Percentiles rank a stretch among this genome's conserved stretches.
These are phyloP conservation scores for Danio rerio DNA, from an alignment of 2,113 vertebrate species.

Conservation along the genomic window DNA sequence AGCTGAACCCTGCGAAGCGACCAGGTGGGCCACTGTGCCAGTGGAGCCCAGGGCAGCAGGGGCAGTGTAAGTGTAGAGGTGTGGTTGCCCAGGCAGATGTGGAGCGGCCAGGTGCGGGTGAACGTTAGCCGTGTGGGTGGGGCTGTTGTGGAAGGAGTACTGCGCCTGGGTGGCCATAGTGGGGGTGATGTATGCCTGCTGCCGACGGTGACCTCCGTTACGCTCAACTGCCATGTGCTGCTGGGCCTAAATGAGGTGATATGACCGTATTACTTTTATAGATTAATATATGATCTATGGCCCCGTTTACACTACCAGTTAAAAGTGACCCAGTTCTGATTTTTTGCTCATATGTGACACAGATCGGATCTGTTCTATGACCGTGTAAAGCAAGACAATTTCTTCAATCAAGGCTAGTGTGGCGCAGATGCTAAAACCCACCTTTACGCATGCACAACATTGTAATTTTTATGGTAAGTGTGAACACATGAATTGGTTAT, in stretches of 20 bases:
- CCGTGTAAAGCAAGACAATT: too few relatives aligned
- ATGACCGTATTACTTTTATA: neutral
- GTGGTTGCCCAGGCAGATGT: slow-evolving; percentile 91
- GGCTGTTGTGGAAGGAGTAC: slow-evolving; percentile 94
- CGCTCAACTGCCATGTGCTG: slow-evolving; percentile 91
- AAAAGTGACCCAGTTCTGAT: too few relatives aligned
- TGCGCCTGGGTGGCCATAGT: slow-evolving; percentile 92
- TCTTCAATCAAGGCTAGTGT: too few relatives aligned
- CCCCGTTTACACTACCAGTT: too few relatives aligned
- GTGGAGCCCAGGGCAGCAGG: slow-evolving; percentile 91
- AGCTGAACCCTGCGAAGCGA: slow-evolving; percentile 91
- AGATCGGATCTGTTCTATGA: too few relatives aligned
- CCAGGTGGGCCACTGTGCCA: slow-evolving; percentile 92
- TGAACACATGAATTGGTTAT: too few relatives aligned
- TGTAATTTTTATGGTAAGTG: too few relatives aligned
- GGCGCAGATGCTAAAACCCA: too few relatives aligned
- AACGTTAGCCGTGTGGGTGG: slow-evolving; percentile 86
- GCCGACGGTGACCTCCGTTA: slow-evolving; percentile 86
- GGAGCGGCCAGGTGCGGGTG: slow-evolving; percentile 93
- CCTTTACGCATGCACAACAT: too few relatives aligned
- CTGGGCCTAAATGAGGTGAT: slow-evolving; percentile 80
- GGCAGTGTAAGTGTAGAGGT: slow-evolving; percentile 94
- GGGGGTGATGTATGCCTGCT: slow-evolving; percentile 97
- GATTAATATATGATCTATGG: neutral
- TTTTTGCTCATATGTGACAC: too few relatives aligned